These are phyloP conservation scores for Mycalesis mineus DNA, from an alignment of 2,888 invertebrate genomes.

Conservation along the genomic window DNA sequence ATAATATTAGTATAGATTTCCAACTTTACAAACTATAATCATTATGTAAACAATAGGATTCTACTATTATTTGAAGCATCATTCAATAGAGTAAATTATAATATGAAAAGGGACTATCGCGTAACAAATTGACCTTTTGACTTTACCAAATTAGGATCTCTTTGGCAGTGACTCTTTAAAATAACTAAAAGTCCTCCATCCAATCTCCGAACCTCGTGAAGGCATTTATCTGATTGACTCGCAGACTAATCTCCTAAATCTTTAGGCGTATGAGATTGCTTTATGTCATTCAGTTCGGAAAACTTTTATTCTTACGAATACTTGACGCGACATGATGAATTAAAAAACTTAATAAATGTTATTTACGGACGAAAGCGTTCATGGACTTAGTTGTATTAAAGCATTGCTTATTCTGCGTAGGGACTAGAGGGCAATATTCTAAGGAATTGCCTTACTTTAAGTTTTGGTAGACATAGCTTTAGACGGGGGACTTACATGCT, in stretches of 20 bases:
- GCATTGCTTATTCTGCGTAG: no score
- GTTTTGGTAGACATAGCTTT: no score
- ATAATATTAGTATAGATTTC: no score
- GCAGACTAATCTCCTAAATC: constrained; percentile 16
- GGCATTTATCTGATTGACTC: constrained; percentile 21
- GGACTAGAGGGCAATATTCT: no score
- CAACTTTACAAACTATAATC: no score
- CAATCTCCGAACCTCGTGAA: constrained; percentile 2
- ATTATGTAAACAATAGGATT: no score
- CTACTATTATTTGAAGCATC: no score
- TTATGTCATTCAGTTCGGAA: constrained; percentile 11
- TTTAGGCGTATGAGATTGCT: constrained; percentile 12
- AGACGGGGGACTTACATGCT: no score
- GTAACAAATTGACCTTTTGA: neutral
- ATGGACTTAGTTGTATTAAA: neutral
- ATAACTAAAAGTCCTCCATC: neutral
- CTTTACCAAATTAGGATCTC: neutral
- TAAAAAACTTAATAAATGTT: constrained; percentile 1
- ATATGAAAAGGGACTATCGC: no score
- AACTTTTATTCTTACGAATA: neutral
- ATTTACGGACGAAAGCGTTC: neutral
- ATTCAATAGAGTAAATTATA: no score
- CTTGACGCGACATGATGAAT: neutral
- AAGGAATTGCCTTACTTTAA: no score
- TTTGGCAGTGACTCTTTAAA: neutral